These are phyloP conservation scores for Stratiomys singularior DNA, from an alignment of 2,888 invertebrate species.

Conservation along the genomic window DNA sequence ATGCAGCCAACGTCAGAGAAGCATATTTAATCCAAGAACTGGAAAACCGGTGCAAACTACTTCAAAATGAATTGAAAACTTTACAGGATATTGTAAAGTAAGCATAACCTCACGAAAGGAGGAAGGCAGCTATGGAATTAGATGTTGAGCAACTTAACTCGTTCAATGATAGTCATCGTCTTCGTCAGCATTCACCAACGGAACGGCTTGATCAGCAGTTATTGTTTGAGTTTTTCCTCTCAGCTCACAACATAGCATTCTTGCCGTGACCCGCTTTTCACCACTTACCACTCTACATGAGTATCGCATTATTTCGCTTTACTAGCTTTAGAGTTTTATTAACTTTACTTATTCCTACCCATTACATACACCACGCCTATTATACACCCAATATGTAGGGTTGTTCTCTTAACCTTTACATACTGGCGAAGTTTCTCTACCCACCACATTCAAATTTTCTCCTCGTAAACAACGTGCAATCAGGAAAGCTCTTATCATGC, in stretches of 20 bases:
- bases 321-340: neutral
- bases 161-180: neutral
- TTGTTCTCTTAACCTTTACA: too few species aligned
- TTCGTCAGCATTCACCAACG: neutral
- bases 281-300: neutral
- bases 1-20: constrained; percentile 42
- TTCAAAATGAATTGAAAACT: constrained; percentile 47
- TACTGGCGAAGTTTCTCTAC: too few species aligned
- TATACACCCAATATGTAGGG: too few species aligned
- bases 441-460: too few species aligned
- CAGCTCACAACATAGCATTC: neutral
- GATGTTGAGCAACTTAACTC: neutral
- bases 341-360: too few species aligned
- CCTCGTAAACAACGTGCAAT: too few species aligned
- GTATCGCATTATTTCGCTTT: neutral
- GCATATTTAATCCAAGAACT: constrained; percentile 43
- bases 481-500: too few species aligned
- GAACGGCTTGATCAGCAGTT: constrained; percentile 43
- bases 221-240: constrained; percentile 48
- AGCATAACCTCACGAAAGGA: constrained; percentile 34
- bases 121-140: constrained; percentile 6
- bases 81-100: constrained; percentile 50
- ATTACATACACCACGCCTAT: too few species aligned
- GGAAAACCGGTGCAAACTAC: constrained; percentile 47
- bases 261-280: constrained; percentile 8